Evolutionary conservation across 2,113 vertebrate genomes (phyloP).

Genomic region (Ptilonorhynchus violaceus): DNA sequence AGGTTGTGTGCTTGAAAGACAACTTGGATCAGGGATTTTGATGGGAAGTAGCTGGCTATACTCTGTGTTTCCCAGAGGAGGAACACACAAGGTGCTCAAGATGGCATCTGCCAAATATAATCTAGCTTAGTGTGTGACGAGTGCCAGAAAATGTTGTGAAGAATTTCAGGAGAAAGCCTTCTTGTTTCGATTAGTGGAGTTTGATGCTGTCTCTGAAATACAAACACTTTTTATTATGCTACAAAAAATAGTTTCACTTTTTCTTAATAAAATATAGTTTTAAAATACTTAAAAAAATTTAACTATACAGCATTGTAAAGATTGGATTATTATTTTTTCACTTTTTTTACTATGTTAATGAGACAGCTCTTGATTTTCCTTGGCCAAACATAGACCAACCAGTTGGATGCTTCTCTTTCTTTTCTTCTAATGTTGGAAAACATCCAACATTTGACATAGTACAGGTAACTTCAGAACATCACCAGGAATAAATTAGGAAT

Average conservation of each 20-base stretch:
- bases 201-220: slow-evolving; percentile 40
- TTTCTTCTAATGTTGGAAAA: background rate
- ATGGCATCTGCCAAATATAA: background rate
- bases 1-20: background rate
- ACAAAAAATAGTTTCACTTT: slow-evolving; percentile 56
- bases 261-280: slow-evolving; percentile 59
- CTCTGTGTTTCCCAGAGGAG: background rate
- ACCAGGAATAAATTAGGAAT: background rate
- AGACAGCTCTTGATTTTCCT: slow-evolving; percentile 22
- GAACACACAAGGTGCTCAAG: background rate
- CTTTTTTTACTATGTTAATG: background rate
- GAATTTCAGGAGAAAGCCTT: background rate
- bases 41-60: background rate
- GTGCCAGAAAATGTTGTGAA: background rate
- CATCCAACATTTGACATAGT: background rate
- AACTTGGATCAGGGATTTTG: background rate
- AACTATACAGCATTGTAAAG: slow-evolving; percentile 28
- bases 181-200: background rate
- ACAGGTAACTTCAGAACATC: background rate
- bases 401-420: background rate
- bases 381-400: background rate
- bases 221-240: slow-evolving; percentile 29
- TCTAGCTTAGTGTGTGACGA: background rate
- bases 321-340: background rate
- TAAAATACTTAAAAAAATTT: slow-evolving; percentile 25